A percentile compares a stretch with the other conserved stretches of the same genome.
phyloP scores from a whole-genome alignment of 2,113 vertebrate genomes.

The Marmota flaviventris region DNA sequence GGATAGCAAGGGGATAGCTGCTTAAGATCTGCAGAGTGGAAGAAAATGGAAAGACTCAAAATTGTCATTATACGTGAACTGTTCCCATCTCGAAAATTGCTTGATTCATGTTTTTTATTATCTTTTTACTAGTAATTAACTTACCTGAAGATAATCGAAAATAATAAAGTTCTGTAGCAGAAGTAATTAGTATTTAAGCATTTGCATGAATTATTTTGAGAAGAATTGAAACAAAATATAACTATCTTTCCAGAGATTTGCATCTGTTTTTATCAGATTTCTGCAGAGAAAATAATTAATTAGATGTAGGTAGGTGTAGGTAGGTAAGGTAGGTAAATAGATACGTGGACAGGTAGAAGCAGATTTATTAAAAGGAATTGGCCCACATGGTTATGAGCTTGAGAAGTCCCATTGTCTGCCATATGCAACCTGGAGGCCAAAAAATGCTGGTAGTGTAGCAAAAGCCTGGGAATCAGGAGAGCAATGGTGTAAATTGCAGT shows the following conservation, averaged over 20 bases:
- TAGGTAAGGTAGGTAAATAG: background rate
- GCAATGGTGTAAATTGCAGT: background rate
- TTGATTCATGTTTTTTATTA: slow-evolving; percentile 83
- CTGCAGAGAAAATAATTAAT: background rate
- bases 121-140: slow-evolving; percentile 85
- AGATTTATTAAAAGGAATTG: background rate
- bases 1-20: slow-evolving; percentile 45
- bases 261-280: background rate
- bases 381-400: background rate
- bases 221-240: slow-evolving; percentile 53
- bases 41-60: slow-evolving; percentile 82
- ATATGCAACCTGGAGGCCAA: background rate
- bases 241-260: background rate
- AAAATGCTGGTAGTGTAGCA: no score
- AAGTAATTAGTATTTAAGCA: slow-evolving; percentile 77
- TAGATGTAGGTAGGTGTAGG: no score
- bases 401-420: background rate
- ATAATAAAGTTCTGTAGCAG: slow-evolving; percentile 78
- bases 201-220: slow-evolving; percentile 67
- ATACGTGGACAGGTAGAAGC: no score
- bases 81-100: slow-evolving; percentile 71
- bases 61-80: slow-evolving; percentile 77
- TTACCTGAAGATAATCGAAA: slow-evolving; percentile 85
- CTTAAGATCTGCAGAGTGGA: slow-evolving; percentile 73
- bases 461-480: background rate